Evolutionary conservation across 2,888 invertebrate species (phyloP).

Genomic region (Cecidostiba fungosa): DNA sequence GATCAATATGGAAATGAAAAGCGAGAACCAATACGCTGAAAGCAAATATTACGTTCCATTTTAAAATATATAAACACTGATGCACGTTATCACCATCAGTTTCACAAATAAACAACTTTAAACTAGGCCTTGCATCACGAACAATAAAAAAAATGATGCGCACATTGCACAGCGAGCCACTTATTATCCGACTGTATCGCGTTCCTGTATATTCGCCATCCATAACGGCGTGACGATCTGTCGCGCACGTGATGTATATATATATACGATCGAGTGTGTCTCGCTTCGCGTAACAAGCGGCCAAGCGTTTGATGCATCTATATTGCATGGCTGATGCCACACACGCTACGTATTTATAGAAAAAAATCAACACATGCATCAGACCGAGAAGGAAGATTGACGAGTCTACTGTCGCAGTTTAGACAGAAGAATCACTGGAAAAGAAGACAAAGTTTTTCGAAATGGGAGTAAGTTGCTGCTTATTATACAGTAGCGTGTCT

Average conservation of each 20-base stretch:
- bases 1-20: neutral
- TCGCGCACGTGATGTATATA: neutral
- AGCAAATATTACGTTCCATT: too few species aligned
- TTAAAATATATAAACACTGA: too few species aligned
- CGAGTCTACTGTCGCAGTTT: neutral
- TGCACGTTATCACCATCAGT: too few species aligned
- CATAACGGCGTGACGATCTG: neutral
- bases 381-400: neutral
- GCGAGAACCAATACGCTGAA: too few species aligned
- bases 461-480: neutral
- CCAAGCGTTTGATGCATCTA: neutral
- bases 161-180: neutral
- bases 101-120: neutral
- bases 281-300: neutral
- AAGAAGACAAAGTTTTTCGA: conserved; percentile 1
- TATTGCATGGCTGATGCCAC: neutral
- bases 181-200: neutral
- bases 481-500: neutral
- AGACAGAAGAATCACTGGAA: neutral
- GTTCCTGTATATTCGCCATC: neutral
- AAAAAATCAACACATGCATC: neutral
- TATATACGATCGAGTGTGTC: neutral
- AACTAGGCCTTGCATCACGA: neutral
- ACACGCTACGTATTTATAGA: neutral
- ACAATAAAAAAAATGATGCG: neutral